Percentiles rank a stretch among this genome's conserved stretches.
Conservation (phyloP, 23 tunicate species). For the Trididemnum miniatum region DNA sequence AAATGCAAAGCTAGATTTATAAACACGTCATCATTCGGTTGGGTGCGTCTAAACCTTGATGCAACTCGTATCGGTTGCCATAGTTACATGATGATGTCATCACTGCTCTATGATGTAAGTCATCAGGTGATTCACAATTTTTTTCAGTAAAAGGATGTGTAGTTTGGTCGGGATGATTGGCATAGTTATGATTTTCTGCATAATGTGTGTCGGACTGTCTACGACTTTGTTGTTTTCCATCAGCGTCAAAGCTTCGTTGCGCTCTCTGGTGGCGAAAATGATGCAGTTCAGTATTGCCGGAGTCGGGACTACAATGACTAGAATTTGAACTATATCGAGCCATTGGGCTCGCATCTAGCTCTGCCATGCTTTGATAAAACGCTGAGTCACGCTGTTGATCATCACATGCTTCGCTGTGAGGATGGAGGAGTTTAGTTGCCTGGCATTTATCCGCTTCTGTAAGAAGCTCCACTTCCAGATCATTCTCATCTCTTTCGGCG, state of each 20-base stretch:
- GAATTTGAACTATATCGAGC: constrained; percentile 27
- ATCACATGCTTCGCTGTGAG: neutral
- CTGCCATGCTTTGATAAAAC: constrained; percentile 67
- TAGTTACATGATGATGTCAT: neutral
- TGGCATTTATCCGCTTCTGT: constrained; percentile 24
- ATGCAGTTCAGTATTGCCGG: too few relatives aligned
- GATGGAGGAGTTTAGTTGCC: constrained; percentile 14
- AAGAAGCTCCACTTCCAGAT: constrained; percentile 66
- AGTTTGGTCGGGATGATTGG: neutral
- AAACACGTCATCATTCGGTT: constrained; percentile 14
- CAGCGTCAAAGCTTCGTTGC: neutral
- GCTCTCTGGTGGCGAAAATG: neutral
- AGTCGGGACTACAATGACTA: constrained; percentile 37
- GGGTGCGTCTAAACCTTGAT: neutral
- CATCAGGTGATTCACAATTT: neutral
- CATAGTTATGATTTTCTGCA: neutral
- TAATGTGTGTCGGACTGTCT: neutral
- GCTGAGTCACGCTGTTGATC: constrained; percentile 68
- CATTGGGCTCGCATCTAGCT: constrained; percentile 28
- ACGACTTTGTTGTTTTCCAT: neutral
- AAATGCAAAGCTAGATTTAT: neutral
- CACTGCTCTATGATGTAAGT: neutral
- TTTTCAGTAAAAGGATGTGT: neutral
- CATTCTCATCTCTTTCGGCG: constrained; percentile 49
- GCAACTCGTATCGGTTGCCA: neutral